phyloP scores from a whole-genome alignment of 2,888 invertebrate genomes.

The Coelinius sp. region DNA sequence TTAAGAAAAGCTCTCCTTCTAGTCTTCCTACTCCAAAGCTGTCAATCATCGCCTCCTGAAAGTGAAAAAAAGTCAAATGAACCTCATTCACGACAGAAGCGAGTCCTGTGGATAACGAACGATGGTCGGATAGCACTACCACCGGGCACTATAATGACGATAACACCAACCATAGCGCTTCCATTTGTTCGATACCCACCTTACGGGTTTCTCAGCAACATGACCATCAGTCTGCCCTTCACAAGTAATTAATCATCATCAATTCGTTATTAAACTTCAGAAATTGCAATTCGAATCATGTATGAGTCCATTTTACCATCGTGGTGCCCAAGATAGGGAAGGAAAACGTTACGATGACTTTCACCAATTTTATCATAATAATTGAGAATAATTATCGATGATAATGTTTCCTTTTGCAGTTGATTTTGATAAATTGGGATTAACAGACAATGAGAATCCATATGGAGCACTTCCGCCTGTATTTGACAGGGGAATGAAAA shows the following conservation, averaged over 20 bases:
- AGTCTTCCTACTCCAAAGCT: slow-evolving; percentile 47
- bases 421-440: slow-evolving; percentile 86
- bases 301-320: too few relatives aligned
- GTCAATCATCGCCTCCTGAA: slow-evolving; percentile 40
- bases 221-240: slow-evolving; percentile 87
- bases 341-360: too few relatives aligned
- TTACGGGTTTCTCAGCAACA: slow-evolving; percentile 86
- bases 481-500: slow-evolving; percentile 81
- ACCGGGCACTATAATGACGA: slow-evolving; percentile 84
- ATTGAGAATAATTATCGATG: too few relatives aligned
- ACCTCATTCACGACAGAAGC: slow-evolving; percentile 82
- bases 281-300: background rate
- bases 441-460: slow-evolving; percentile 92
- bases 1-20: slow-evolving; percentile 39
- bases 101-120: slow-evolving; percentile 88
- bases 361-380: too few relatives aligned
- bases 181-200: slow-evolving; percentile 89
- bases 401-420: slow-evolving; percentile 72
- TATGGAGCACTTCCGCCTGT: slow-evolving; percentile 85
- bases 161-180: slow-evolving; percentile 85
- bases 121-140: slow-evolving; percentile 88
- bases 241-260: slow-evolving; percentile 79
- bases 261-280: too few relatives aligned
- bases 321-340: too few relatives aligned
- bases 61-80: slow-evolving; percentile 41